Conservation (phyloP, 2,797 vertebrate species). For the Eremophila alpestris region DNA sequence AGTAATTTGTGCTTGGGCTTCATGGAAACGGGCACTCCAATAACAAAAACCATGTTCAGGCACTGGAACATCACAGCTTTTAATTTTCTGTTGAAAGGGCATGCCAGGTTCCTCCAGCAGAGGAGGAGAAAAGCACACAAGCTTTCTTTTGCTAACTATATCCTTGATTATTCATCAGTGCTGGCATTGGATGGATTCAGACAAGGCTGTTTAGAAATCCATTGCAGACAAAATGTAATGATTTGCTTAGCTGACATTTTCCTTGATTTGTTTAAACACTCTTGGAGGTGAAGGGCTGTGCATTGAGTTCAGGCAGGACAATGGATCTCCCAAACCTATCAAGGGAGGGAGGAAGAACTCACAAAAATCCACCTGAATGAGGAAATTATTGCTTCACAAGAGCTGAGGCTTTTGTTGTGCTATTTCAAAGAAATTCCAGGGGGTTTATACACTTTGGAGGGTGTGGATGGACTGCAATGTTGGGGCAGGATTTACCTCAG, state of each 20-base stretch:
- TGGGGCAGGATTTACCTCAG: not conserved
- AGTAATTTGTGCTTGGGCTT: constrained; percentile 13
- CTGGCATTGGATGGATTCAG: not conserved
- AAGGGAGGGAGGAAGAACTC: not conserved
- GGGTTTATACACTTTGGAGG: not conserved
- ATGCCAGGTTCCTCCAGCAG: not conserved
- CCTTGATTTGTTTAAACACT: not conserved
- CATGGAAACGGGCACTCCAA: not conserved
- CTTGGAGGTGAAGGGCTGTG: not conserved
- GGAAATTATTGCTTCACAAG: not conserved
- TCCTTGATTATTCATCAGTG: not conserved
- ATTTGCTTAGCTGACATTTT: not conserved
- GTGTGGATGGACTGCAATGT: not conserved
- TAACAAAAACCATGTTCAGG: not conserved
- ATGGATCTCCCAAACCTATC: not conserved
- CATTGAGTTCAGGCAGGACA: not conserved
- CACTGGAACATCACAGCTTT: not conserved
- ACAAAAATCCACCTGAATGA: not conserved
- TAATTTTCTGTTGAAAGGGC: not conserved
- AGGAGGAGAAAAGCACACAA: not conserved
- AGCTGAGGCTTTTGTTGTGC: not conserved
- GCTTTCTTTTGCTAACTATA: not conserved
- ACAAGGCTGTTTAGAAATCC: not conserved
- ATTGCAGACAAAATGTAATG: not conserved
- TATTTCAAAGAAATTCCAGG: not conserved